Evolutionary conservation across 2,888 invertebrate genomes (phyloP), one percentile per base, ranked within the genome.

Genomic region (Dyspetes luteomarginatus): DNA sequence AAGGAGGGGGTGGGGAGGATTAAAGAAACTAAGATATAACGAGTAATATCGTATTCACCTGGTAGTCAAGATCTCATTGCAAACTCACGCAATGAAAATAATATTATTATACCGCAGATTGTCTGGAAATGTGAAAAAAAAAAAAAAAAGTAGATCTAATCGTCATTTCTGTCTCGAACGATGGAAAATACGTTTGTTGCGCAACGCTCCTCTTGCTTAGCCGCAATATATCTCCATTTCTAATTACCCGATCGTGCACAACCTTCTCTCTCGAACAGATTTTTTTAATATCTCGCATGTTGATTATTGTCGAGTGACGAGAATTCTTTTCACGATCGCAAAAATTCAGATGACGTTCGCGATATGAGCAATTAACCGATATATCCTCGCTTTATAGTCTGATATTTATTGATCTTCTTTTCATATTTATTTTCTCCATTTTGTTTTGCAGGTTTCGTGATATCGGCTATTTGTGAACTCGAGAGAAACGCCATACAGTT

Each of bases 401-500:
- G 15, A 50, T n/a, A 3, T 56, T 56, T 56, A 56, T 48, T 68
- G 15, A 60, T 50, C 26, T 26, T 19, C 9, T 50, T 22, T 17
- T 22, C 22, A 7, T 52, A 3, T 65, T 28, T 9, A 26, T 22
- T 64, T n/a, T n/a, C n/a, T n/a, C n/a, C n/a, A n/a, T n/a, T n/a
- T n/a, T n/a, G n/a, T n/a, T n/a, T n/a, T n/a, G n/a, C n/a, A 94
- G 94, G 94, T 76, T 97, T 98, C 92, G 96, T 98, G 58, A 98
- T 98, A 87, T 98, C 98, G 0, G 97, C 98, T 0, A 95, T 98
- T 45, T 98, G 98, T 93, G 97, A 97, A 90, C 93, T 98, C 82
- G 98, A 98, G 91, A 94, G 97, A 60, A 97, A 98, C 93, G 98
- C 98, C 48, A 98, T 98, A 90, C 98, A 98, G 89, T 92, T 98